These are phyloP conservation scores for Girardinus metallicus DNA, from an alignment of 2,797 vertebrate species.

Conservation along the genomic window DNA sequence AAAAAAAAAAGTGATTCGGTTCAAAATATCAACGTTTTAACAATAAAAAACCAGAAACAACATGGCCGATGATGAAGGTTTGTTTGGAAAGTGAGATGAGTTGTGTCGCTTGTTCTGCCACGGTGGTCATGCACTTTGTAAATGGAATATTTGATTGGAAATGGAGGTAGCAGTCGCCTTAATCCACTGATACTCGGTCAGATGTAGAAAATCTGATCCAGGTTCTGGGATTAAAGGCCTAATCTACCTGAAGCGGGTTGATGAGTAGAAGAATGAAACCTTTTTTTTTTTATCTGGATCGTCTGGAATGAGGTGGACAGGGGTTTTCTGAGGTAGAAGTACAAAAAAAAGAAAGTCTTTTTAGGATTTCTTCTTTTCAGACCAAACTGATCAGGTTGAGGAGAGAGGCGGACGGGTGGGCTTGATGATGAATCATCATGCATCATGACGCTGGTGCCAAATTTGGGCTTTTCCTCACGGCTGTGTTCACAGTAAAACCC, in stretches of 20 bases:
- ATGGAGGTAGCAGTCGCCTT: slow-evolving; percentile 39
- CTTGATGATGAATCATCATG: slow-evolving; percentile 68
- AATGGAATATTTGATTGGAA: slow-evolving; percentile 18
- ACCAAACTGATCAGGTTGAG: slow-evolving; percentile 54
- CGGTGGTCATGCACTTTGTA: slow-evolving; percentile 74
- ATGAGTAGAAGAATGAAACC: slow-evolving; percentile 62
- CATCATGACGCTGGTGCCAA: slow-evolving; percentile 70
- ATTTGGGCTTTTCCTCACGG: slow-evolving; percentile 74
- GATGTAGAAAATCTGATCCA: slow-evolving; percentile 49
- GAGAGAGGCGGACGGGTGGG: slow-evolving; percentile 52
- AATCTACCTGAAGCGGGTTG: slow-evolving; percentile 47
- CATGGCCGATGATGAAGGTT: slow-evolving; percentile 54
- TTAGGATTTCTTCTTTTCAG: slow-evolving; percentile 48
- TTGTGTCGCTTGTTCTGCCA: slow-evolving; percentile 42
- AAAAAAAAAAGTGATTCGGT: background rate
- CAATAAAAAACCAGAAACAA: slow-evolving; percentile 13
- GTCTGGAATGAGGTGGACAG: slow-evolving; percentile 50
- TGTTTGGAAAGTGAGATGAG: slow-evolving; percentile 57
- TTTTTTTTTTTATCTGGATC: slow-evolving; percentile 36
- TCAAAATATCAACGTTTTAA: slow-evolving; percentile 10
- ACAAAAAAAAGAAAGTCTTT: slow-evolving; percentile 20
- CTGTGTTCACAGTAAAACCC: slow-evolving; percentile 19
- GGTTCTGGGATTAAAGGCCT: slow-evolving; percentile 54
- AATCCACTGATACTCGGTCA: slow-evolving; percentile 56
- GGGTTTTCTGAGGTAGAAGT: slow-evolving; percentile 31